Base-by-base conservation (phyloP, 2,888 invertebrate species). In the Latrodectus elegans region DNA sequence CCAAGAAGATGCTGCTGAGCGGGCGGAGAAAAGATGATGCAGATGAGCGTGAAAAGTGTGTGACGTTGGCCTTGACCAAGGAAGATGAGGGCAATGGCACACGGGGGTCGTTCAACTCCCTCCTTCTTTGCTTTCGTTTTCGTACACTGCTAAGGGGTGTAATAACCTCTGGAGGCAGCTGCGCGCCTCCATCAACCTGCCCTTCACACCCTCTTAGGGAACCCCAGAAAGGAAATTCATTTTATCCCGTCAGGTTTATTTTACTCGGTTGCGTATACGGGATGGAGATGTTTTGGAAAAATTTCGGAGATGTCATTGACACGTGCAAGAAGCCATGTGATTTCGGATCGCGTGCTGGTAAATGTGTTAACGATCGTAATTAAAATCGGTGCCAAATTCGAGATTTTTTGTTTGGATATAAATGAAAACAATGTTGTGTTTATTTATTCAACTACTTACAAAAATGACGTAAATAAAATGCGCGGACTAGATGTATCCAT, bases 1-100 rank as follows among this genome's bases (percentile, higher is more conserved):
- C 64, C 75, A 26, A 60, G 60, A 60, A 11, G 60, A 60, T 15
- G 60, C 9, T n/a, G 60, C 12, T 15, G 60, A 60, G 60, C 60
- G n/a, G 60, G n/a, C 14, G 60, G n/a, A 60, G 60, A 2, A 22
- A 11, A 17, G 60, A 74, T 14, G 53, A 26, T 52, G 67, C 15
- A 68, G 67, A 26, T 17, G 67, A 68, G 67, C 17, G 67, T 68
- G 67, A 68, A 68, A 68, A 68, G 22, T 68, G 67, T 68, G 67
- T 65, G 73, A 77, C 53, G 49, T 38, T 73, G 78, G 78, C 78
- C 78, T 78, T 78, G 78, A 85, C 78, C 78, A 85, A 78, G 67
- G 53, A 67, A 53, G 84, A 84, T 72, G 85, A 75, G 85, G 85
- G 79, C 85, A 85, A 53, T 85, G 85, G 85, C 85, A 85, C 85